These are phyloP conservation scores for Ginglymostoma cirratum DNA, from an alignment of 2,113 vertebrate genomes.

Conservation along the genomic window DNA sequence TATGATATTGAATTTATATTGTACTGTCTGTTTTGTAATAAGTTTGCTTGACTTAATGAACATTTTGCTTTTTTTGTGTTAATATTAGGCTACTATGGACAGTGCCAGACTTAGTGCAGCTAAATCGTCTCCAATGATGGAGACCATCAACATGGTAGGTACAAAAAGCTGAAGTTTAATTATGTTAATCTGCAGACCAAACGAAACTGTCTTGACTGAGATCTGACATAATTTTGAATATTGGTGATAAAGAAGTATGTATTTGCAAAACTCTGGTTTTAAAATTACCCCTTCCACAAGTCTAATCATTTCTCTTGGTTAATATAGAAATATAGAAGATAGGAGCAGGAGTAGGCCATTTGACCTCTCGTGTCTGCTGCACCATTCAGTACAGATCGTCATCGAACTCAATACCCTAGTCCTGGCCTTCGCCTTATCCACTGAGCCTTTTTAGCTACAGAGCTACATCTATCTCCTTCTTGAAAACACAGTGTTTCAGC, in stretches of 20 bases:
- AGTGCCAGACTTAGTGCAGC: conserved; percentile 89
- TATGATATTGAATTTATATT: not conserved
- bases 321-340: too few species aligned
- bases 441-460: too few species aligned
- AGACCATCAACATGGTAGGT: conserved; percentile 92
- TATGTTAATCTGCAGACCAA: conserved; percentile 17
- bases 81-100: conserved; percentile 80
- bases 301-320: not conserved
- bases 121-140: conserved; percentile 98
- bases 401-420: too few species aligned
- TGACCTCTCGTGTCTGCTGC: too few species aligned
- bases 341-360: too few species aligned
- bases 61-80: not conserved
- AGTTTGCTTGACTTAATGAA: not conserved
- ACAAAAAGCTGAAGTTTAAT: not conserved
- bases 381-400: too few species aligned
- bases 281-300: not conserved
- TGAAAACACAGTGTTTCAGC: too few species aligned
- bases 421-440: too few species aligned
- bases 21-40: not conserved
- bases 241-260: not conserved
- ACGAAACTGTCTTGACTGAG: not conserved
- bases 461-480: too few species aligned
- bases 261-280: not conserved
- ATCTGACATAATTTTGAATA: not conserved